Conservation (phyloP, 2,888 invertebrate genomes). For the Troides oblongomaculatus region DNA sequence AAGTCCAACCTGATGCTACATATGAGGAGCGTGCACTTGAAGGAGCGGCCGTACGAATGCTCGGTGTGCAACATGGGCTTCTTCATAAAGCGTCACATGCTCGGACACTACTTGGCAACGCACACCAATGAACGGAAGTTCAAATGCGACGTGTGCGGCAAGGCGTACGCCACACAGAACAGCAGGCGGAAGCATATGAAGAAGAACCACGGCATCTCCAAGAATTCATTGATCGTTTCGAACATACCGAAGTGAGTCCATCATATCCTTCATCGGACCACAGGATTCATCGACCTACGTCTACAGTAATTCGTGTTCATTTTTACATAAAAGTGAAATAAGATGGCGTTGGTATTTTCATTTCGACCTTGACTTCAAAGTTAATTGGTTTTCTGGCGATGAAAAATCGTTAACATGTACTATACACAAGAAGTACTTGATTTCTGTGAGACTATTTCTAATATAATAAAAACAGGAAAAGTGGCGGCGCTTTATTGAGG, state of each 20-base stretch:
- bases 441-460: no score
- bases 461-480: no score
- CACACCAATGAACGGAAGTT: constrained; percentile 77
- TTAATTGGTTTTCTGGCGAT: no score
- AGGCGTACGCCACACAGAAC: constrained; percentile 73
- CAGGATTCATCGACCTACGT: background rate
- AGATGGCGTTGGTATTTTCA: no score
- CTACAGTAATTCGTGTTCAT: constrained; percentile 5
- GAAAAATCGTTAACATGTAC: no score
- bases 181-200: constrained; percentile 70
- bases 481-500: no score
- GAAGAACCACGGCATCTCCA: constrained; percentile 63
- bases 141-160: constrained; percentile 81
- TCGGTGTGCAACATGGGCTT: constrained; percentile 72
- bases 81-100: constrained; percentile 69
- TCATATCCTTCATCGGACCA: no score
- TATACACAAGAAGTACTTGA: no score
- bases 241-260: constrained; percentile 35
- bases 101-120: constrained; percentile 72
- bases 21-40: constrained; percentile 67
- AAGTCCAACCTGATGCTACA: constrained; percentile 66
- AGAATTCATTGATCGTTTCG: constrained; percentile 36
- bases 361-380: no score
- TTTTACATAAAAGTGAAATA: no score
- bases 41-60: constrained; percentile 69